phyloP scores from a whole-genome alignment of 1,140 invertebrate genomes.

The Drosophila azteca region DNA sequence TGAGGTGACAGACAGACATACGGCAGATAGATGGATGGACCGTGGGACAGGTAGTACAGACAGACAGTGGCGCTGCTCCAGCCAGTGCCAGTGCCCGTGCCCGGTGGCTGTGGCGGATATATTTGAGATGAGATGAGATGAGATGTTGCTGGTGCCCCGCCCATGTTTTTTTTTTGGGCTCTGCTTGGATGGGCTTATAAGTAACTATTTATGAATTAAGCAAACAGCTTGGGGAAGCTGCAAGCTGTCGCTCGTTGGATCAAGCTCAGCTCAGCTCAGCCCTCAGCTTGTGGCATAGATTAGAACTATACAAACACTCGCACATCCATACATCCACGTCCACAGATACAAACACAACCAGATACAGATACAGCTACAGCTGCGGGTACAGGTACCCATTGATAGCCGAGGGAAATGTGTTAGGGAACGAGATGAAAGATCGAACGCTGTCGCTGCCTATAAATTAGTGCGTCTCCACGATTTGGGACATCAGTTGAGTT shows the following conservation, averaged over 20 bases:
- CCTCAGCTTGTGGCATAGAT: conserved; percentile 27
- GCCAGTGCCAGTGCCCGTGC: too few relatives aligned
- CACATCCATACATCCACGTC: conserved; percentile 5
- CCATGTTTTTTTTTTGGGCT: conserved; percentile 49
- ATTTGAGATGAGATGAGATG: neutral
- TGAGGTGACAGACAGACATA: conserved; percentile 58
- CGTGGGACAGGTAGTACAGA: conserved; percentile 8
- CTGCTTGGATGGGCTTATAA: conserved; percentile 54
- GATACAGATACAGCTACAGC: conserved; percentile 1
- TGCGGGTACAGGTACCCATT: neutral
- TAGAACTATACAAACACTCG: conserved; percentile 60
- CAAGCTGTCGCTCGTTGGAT: too few relatives aligned
- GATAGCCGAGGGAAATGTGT: too few relatives aligned
- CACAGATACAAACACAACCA: neutral
- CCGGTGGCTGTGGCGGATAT: too few relatives aligned
- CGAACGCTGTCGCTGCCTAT: conserved; percentile 53
- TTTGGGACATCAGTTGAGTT: conserved; percentile 77
- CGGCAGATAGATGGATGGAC: conserved; percentile 9
- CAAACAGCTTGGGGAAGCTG: conserved; percentile 45
- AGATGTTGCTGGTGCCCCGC: conserved; percentile 34
- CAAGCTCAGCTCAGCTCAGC: too few relatives aligned
- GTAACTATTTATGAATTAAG: conserved; percentile 81
- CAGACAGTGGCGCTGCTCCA: conserved; percentile 12
- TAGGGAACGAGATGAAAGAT: conserved; percentile 4
- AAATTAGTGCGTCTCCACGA: conserved; percentile 70